Evolutionary conservation across 2,888 invertebrate species (phyloP).

Genomic region (Tenthredo scrophulariae): DNA sequence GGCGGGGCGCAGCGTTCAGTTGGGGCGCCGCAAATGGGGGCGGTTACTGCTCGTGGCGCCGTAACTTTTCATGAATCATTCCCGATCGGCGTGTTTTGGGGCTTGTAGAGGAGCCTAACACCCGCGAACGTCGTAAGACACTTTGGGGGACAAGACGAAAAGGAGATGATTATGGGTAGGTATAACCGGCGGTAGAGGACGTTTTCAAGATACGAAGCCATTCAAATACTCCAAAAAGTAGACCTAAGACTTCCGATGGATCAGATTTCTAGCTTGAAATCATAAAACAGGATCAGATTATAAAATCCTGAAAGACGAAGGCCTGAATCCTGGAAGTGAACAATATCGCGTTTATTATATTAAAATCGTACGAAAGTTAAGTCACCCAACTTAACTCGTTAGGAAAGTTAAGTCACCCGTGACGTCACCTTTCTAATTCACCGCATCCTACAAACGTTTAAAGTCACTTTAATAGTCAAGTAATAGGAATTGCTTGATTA

Average conservation of each 20-base stretch:
- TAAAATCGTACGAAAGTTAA: not conserved
- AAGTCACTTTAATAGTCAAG: conserved; percentile 33
- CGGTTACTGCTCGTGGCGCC: conserved; percentile 51
- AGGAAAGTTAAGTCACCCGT: conserved; percentile 13
- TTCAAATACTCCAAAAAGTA: conserved; percentile 6
- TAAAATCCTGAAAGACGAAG: not conserved
- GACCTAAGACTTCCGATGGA: conserved; percentile 12
- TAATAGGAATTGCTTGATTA: conserved; percentile 29
- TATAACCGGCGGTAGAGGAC: not conserved
- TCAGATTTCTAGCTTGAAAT: conserved; percentile 4
- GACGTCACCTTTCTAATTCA: conserved; percentile 33
- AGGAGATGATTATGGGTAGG: not conserved
- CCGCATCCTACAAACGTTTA: conserved; percentile 31
- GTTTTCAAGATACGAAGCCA: not conserved
- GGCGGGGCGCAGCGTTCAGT: conserved; percentile 48
- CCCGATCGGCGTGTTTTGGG: conserved; percentile 44
- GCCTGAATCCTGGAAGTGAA: not conserved
- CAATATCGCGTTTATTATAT: not conserved
- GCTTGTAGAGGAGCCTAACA: conserved; percentile 19
- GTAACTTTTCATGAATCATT: conserved; percentile 52
- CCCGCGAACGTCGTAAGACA: not conserved
- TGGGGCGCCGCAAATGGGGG: conserved; percentile 44
- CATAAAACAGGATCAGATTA: not conserved
- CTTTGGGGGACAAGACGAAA: not conserved
- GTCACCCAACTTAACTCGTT: not conserved